These are phyloP conservation scores for Hyalella azteca DNA, from an alignment of 2,888 invertebrate species.

Conservation along the genomic window DNA sequence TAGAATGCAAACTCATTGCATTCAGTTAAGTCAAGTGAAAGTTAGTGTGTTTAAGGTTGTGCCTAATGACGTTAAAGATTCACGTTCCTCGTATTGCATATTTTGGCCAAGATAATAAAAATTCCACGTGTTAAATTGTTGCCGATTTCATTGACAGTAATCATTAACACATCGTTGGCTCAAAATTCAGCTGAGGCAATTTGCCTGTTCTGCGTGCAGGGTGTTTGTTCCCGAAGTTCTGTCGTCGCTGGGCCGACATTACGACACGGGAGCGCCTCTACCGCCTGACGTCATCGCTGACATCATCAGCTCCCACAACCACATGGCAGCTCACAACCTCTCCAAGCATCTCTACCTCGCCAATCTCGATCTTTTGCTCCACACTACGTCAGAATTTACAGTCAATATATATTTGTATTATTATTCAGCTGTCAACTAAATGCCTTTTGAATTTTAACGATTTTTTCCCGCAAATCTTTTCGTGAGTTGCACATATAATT, in stretches of 20 bases:
- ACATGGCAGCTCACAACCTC: conserved; percentile 80
- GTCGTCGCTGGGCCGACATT: conserved; percentile 74
- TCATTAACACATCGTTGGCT: not conserved
- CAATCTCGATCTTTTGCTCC: conserved; percentile 81
- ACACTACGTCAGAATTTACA: conserved; percentile 70
- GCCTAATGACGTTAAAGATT: too few species aligned
- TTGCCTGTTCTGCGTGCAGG: conserved; percentile 60
- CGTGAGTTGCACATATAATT: too few species aligned
- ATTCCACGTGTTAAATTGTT: not conserved
- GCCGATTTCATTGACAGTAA: not conserved
- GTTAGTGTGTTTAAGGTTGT: too few species aligned
- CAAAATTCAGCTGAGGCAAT: not conserved
- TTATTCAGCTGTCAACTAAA: too few species aligned
- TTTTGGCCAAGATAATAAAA: too few species aligned
- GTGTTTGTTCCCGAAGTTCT: conserved; percentile 72
- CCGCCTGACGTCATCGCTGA: conserved; percentile 72
- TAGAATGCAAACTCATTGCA: too few species aligned
- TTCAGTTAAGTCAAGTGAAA: too few species aligned
- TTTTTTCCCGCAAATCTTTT: too few species aligned
- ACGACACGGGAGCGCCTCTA: conserved; percentile 74
- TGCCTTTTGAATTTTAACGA: too few species aligned
- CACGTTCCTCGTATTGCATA: too few species aligned
- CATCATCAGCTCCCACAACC: conserved; percentile 71
- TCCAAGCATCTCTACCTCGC: conserved; percentile 82
- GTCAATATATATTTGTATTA: too few species aligned